Evolutionary conservation across 2,888 invertebrate species (phyloP).

Genomic region (Habrosyne pyritoides): DNA sequence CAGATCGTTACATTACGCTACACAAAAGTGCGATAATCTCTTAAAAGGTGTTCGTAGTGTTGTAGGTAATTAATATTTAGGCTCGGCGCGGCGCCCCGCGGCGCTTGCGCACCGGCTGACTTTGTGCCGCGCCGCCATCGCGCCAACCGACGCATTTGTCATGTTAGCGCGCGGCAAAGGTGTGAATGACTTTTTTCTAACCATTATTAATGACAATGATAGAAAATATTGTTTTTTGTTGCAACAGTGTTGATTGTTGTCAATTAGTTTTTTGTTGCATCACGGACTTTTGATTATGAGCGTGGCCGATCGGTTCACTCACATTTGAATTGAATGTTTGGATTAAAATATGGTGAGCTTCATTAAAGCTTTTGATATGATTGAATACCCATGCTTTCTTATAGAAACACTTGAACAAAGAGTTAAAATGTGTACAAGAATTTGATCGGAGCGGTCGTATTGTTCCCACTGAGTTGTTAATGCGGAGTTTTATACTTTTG

Average conservation of each 20-base stretch:
- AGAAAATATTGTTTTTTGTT: slow-evolving; percentile 81
- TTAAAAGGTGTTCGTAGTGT: slow-evolving; percentile 78
- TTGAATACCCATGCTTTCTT: slow-evolving; percentile 47
- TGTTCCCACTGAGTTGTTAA: slow-evolving; percentile 10
- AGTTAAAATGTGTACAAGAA: slow-evolving; percentile 26
- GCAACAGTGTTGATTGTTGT: slow-evolving; percentile 79
- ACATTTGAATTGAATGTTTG: slow-evolving; percentile 77
- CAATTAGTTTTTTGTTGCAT: slow-evolving; percentile 79
- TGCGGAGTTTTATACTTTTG: slow-evolving; percentile 9
- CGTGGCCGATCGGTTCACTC: slow-evolving; percentile 73
- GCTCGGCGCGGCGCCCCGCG: slow-evolving; percentile 73
- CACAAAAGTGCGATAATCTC: slow-evolving; percentile 77
- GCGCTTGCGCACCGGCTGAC: slow-evolving; percentile 62
- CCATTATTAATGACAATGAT: slow-evolving; percentile 81
- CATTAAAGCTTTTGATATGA: slow-evolving; percentile 65
- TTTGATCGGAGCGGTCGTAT: slow-evolving; percentile 14
- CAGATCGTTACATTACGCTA: slow-evolving; percentile 65
- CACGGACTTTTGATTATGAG: slow-evolving; percentile 66
- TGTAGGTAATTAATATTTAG: slow-evolving; percentile 82
- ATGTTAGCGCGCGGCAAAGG: slow-evolving; percentile 80
- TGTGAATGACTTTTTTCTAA: slow-evolving; percentile 82
- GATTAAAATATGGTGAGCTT: slow-evolving; percentile 73
- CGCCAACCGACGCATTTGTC: slow-evolving; percentile 76
- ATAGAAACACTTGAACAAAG: slow-evolving; percentile 41
- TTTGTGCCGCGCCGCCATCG: slow-evolving; percentile 67